Conservation (phyloP, 2,888 invertebrate genomes). For the Aplocera efformata region DNA sequence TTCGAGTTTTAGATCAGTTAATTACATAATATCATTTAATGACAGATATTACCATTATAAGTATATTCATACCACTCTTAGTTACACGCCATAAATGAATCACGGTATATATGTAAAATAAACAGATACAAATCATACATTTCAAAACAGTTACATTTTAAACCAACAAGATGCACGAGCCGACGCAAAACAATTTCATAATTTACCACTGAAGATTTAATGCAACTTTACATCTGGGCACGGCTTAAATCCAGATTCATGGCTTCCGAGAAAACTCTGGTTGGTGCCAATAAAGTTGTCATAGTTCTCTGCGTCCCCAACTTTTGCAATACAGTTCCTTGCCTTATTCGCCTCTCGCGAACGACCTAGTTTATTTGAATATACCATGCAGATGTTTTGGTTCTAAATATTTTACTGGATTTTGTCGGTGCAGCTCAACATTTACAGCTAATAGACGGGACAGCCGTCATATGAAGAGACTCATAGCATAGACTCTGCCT, state of each 20-base stretch:
- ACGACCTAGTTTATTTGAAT: constrained; percentile 29
- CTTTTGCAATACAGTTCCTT: constrained; percentile 29
- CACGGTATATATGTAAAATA: no score
- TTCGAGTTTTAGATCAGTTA: no score
- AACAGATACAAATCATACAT: no score
- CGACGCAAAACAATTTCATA: neutral
- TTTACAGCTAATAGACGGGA: neutral
- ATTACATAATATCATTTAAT: no score
- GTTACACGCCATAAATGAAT: no score
- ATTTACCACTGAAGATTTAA: constrained; percentile 3
- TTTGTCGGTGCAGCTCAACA: constrained; percentile 18
- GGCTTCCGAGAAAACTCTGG: constrained; percentile 25
- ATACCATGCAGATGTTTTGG: constrained; percentile 23
- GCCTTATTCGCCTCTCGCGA: constrained; percentile 21
- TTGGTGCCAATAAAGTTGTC: constrained; percentile 29
- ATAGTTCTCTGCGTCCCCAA: constrained; percentile 25
- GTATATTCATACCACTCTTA: no score
- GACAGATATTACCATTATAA: no score
- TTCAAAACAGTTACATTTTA: no score
- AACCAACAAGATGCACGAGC: no score
- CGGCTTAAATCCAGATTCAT: constrained; percentile 28
- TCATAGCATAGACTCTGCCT: no score
- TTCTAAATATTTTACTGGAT: constrained; percentile 23
- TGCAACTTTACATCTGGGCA: constrained; percentile 13
- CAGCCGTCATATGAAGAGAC: no score